A percentile compares a stretch with the other conserved stretches of the same genome.
Conservation (phyloP, 1,140 invertebrate genomes). For the Drosophila auraria region DNA sequence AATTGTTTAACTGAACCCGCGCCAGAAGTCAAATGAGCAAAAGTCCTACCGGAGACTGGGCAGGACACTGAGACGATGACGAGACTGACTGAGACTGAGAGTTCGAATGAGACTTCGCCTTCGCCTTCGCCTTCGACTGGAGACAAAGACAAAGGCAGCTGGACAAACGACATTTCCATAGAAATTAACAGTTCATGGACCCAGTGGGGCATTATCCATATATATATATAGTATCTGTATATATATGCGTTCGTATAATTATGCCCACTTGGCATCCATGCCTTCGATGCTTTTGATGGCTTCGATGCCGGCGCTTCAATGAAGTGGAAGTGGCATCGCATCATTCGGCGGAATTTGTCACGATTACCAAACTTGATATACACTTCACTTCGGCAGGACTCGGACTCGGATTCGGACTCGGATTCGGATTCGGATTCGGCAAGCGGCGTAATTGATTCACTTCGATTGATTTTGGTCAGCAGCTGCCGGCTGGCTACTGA, state of each 20-base stretch:
- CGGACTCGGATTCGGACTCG: not conserved
- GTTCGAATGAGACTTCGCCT: not conserved
- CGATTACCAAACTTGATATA: slow-evolving; percentile 59
- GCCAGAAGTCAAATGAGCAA: slow-evolving; percentile 20
- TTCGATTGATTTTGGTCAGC: slow-evolving; percentile 72
- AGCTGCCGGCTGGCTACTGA: slow-evolving; percentile 35
- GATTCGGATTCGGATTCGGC: slow-evolving; percentile 1
- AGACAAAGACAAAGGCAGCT: slow-evolving; percentile 23
- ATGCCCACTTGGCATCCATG: slow-evolving; percentile 60
- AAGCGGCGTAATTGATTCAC: slow-evolving; percentile 77
- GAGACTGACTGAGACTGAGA: too few species aligned
- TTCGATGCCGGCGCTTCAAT: slow-evolving; percentile 63
- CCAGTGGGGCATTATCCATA: slow-evolving; percentile 23
- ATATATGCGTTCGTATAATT: slow-evolving; percentile 57
- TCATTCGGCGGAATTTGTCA: slow-evolving; percentile 69
- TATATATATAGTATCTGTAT: not conserved
- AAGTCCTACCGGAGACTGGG: slow-evolving; percentile 2
- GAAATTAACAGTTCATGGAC: slow-evolving; percentile 77
- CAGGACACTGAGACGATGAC: not conserved
- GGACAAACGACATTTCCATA: slow-evolving; percentile 55
- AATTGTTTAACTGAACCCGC: slow-evolving; percentile 28
- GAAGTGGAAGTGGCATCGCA: slow-evolving; percentile 68
- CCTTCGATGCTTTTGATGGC: slow-evolving; percentile 37
- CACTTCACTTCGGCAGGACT: slow-evolving; percentile 20
- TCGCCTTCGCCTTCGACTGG: not conserved